Conservation (phyloP, 2,797 vertebrate species). For the Trichosurus vulpecula region DNA sequence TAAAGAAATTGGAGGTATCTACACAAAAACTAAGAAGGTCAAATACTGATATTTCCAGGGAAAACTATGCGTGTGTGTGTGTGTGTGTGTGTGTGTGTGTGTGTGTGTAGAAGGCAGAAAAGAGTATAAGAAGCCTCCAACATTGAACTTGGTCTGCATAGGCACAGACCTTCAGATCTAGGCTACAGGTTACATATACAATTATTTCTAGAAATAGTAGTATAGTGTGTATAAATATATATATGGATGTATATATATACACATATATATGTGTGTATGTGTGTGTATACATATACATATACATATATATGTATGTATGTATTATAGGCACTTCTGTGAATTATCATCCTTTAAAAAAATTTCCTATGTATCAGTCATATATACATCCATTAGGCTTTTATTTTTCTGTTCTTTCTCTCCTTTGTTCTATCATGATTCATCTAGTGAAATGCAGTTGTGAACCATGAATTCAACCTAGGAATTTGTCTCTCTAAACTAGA, state of each 20-base stretch:
- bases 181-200: not conserved
- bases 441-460: not conserved
- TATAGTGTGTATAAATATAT: too few species aligned
- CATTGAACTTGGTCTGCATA: not conserved
- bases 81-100: not conserved
- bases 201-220: not conserved
- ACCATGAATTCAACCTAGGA: not conserved
- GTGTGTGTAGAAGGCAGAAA: not conserved
- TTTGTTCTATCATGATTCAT: constrained; percentile 7
- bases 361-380: not conserved
- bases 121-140: not conserved
- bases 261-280: too few species aligned
- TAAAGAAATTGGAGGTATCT: not conserved
- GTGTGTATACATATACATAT: too few species aligned
- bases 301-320: too few species aligned
- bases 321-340: constrained; percentile 47
- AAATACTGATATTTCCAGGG: not conserved
- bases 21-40: not conserved
- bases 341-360: not conserved
- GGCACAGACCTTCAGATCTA: not conserved
- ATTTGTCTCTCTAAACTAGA: constrained; percentile 29
- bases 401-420: not conserved
- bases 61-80: not conserved
- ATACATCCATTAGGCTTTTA: not conserved
- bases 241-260: too few species aligned